phyloP scores from a whole-genome alignment of 2,888 invertebrate genomes.

The Caenorhabditis drosophilae region DNA sequence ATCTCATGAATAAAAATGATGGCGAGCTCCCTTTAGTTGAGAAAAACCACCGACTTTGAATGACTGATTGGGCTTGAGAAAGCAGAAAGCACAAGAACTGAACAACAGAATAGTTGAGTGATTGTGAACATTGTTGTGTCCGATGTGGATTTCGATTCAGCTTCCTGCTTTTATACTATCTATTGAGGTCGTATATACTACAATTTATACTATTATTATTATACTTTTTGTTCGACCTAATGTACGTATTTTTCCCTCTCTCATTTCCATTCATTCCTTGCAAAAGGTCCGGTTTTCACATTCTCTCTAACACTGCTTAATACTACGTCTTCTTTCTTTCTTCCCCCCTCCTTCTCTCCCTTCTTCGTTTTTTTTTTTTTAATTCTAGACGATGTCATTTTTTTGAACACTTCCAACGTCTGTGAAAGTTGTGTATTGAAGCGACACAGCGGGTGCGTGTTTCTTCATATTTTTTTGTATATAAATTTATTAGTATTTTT shows the following conservation, averaged over 20 bases:
- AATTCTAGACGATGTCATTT: background rate
- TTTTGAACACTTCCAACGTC: background rate
- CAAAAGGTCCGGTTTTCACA: slow-evolving; percentile 27
- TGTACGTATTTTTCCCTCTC: slow-evolving; percentile 28
- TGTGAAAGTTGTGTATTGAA: too few species aligned
- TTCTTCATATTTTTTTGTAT: background rate
- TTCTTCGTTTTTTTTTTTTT: slow-evolving; percentile 6
- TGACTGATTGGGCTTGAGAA: slow-evolving; percentile 29
- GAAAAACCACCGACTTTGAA: slow-evolving; percentile 13
- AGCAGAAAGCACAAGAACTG: slow-evolving; percentile 19
- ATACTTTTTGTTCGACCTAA: slow-evolving; percentile 38
- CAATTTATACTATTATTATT: slow-evolving; percentile 43
- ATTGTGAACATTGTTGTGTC: slow-evolving; percentile 35
- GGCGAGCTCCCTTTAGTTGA: background rate
- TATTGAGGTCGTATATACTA: slow-evolving; percentile 36
- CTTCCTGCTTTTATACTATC: slow-evolving; percentile 31
- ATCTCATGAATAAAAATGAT: background rate
- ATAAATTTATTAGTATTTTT: too few species aligned
- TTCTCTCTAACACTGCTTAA: slow-evolving; percentile 18
- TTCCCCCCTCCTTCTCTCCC: slow-evolving; percentile 13
- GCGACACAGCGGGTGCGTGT: too few species aligned
- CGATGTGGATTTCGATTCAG: slow-evolving; percentile 22
- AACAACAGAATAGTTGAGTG: slow-evolving; percentile 30
- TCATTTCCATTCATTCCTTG: slow-evolving; percentile 1
- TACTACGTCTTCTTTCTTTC: too few species aligned